Conservation (phyloP, 2,888 invertebrate genomes). For the Sclerodermus sp. region DNA sequence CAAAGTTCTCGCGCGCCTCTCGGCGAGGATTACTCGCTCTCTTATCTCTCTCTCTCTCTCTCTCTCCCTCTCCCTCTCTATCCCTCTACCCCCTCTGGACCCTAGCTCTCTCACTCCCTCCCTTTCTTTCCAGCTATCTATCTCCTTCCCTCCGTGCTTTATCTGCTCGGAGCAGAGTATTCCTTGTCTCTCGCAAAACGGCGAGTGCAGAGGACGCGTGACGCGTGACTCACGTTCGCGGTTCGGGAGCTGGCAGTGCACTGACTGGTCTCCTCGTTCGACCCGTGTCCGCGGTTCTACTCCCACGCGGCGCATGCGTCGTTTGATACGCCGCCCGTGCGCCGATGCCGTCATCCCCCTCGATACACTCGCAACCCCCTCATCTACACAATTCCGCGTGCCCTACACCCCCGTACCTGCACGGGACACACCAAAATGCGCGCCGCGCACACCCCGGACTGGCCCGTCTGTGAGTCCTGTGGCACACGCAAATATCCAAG, state of each 20-base stretch:
- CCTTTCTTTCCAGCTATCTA: slow-evolving; percentile 1
- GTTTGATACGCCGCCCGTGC: slow-evolving; percentile 37
- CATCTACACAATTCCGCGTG: neutral
- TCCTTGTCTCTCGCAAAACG: neutral
- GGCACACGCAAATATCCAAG: no score
- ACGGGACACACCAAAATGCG: no score
- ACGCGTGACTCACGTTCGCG: slow-evolving; percentile 34
- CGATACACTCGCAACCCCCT: slow-evolving; percentile 18
- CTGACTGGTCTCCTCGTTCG: slow-evolving; percentile 52
- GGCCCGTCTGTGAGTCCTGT: no score
- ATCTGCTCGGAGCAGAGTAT: neutral
- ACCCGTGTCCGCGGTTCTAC: slow-evolving; percentile 50
- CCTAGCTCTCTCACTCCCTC: neutral
- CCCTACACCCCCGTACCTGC: neutral
- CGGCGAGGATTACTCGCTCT: neutral
- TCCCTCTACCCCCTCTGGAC: neutral
- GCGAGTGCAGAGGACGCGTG: slow-evolving; percentile 2
- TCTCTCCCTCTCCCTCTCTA: neutral
- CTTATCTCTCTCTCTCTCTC: slow-evolving; percentile 8
- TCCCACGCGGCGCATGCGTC: slow-evolving; percentile 49
- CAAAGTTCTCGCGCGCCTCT: no score
- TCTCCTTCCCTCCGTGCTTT: slow-evolving; percentile 1
- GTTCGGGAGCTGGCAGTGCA: slow-evolving; percentile 52
- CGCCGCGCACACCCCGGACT: no score
- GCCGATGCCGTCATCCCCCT: slow-evolving; percentile 37